Evolutionary conservation across 2,797 vertebrate genomes (phyloP), one percentile per base, ranked within the genome.

Genomic region (Perodicticus potto): DNA sequence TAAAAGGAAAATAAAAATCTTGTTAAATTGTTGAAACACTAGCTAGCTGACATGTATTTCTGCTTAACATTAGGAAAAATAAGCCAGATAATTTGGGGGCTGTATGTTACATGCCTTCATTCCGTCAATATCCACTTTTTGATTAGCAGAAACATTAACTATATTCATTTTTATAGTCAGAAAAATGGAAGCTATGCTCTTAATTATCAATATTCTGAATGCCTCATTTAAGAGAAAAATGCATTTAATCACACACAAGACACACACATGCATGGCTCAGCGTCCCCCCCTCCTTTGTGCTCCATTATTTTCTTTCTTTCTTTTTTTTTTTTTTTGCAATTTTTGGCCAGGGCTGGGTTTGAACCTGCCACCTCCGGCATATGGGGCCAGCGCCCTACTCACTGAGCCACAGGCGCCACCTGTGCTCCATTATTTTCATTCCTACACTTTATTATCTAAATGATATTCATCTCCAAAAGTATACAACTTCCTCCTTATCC

Each of bases 141-240:
- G 29, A 76, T 76, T 63, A 96, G 37, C 17, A 83, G 27, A 91
- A 90, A 95, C 8, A 59, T 69, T 80, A 82, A 8, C 49, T 84
- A 70, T 57, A 55, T 94, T 95, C 59, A 25, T 61, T 82, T 81
- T 93, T 86, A 57, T 4, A 84, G 53, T 69, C 53, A 81, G 23
- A 55, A 61, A 76, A 94, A 49, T 3, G 16, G 7, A 80, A 61
- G 14, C 16, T 87, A 67, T 93, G 5, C 20, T 85, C 49, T 81
- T 86, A 59, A 59, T 78, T 77, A 34, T 76, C 72, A 67, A 23
- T 76, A 77, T 73, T 78, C 29, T 90, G 59, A 85, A 59, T 34
- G 83, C 27, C 17, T 91, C 25, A 77, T 86, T 96, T 55, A 94
- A 77, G 45, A 94, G 34, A 69, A 86, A 89, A 93, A 87, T 77